Base-by-base conservation (phyloP, 92 coral and sea anemone species). In the Epizoanthus ramosus region DNA sequence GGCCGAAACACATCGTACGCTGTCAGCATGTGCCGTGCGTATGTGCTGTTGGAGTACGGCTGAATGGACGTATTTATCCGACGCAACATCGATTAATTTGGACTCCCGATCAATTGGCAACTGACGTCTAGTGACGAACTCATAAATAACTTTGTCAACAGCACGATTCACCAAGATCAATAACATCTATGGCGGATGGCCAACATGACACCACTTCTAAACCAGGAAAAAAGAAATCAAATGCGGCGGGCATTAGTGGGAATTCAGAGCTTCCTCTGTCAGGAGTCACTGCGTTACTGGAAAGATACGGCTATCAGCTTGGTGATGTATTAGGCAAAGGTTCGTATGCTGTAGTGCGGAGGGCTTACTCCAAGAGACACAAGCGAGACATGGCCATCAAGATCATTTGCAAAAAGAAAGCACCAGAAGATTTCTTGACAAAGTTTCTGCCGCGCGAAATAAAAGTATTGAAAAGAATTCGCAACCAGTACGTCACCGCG, bases 371-470 rank as follows among this genome's bases (percentile, higher is more conserved):
- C 17, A 97, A 91, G 86, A 82, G 98, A 71, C 92, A 92, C 89
- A 90, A 90, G 43, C 92, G 84, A 53, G 92, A 88, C 43, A 91
- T 97, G 60, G 99, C 99, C 1, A 95, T 97, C 80, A 97, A 97
- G 85, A 97, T 97, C 35, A 97, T 97, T 65, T 94, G 98, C 84
- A 97, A 97, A 85, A 97, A 97, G 88, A 97, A 97, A 84, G 99
- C 99, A 0, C 99, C 99, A 0, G 99, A 97, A 53, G 99, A 97
- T 79, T 97, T 97, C 73, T 91, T 97, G 12, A 89, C 93, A 31
- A 97, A 94, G 73, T 97, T 97, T 81, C 91, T 97, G 0, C 99
- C 99, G 18, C 91, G 99, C 2, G 99, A 97, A 73, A 97, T 97
- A 47, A 94, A 93, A 76, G 98, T 97, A 37, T 85, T 97, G 31